phyloP scores from a whole-genome alignment of 2,113 vertebrate genomes.

The Onychostoma macrolepis region DNA sequence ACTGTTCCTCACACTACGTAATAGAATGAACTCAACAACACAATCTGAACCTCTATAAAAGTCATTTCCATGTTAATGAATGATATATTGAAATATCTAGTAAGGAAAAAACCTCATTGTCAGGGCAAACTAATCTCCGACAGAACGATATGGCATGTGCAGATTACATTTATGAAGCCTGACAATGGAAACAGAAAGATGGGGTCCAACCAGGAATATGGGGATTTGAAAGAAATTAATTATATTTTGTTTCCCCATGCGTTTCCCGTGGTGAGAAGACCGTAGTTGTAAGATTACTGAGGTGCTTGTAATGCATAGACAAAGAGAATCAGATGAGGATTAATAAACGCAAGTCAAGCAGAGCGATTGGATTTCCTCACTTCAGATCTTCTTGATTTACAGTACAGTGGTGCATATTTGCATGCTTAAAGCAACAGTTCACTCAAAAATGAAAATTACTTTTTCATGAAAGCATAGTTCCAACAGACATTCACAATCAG shows the following conservation, averaged over 20 bases:
- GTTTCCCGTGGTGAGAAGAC: conserved; percentile 52
- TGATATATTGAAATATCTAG: conserved; percentile 54
- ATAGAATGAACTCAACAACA: conserved; percentile 45
- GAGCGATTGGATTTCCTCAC: conserved; percentile 4
- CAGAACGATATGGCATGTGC: conserved; percentile 22
- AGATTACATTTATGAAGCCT: conserved; percentile 52
- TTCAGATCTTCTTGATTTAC: conserved; percentile 3
- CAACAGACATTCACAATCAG: background rate
- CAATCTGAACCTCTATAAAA: conserved; percentile 43
- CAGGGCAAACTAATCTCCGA: conserved; percentile 51
- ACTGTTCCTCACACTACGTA: background rate
- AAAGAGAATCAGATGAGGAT: conserved; percentile 52
- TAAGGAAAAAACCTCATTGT: conserved; percentile 46
- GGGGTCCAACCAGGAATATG: conserved; percentile 41
- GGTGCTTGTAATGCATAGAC: conserved; percentile 59
- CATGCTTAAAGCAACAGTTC: background rate
- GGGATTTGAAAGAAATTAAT: conserved; percentile 67
- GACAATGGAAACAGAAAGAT: conserved; percentile 39
- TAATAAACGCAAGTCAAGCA: conserved; percentile 56
- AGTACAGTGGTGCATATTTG: conserved; percentile 7
- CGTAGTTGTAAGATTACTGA: conserved; percentile 64
- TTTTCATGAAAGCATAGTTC: background rate
- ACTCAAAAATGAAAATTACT: background rate
- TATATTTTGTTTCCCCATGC: conserved; percentile 52
- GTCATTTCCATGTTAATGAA: conserved; percentile 47